Conservation (phyloP, 2,888 invertebrate species). For the Amphipoea oculea region DNA sequence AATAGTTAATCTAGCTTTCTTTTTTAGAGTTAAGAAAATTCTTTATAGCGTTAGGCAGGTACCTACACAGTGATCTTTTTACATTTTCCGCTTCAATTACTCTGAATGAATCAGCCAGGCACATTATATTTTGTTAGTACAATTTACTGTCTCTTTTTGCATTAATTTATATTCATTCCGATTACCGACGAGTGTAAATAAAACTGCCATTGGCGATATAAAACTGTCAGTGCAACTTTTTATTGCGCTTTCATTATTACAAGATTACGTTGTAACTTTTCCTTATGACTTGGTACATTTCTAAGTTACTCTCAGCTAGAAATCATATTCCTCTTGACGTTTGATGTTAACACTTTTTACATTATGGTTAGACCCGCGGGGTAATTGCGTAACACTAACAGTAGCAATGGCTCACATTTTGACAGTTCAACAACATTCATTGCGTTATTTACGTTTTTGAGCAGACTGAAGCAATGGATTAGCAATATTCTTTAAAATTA, state of each 20-base stretch:
- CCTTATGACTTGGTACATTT: constrained; percentile 32
- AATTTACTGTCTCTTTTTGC: constrained; percentile 38
- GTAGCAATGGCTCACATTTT: neutral
- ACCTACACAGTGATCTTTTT: constrained; percentile 58
- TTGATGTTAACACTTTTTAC: neutral
- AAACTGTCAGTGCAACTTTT: constrained; percentile 21
- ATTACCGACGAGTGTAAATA: constrained; percentile 33
- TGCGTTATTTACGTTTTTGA: neutral
- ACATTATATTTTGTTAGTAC: constrained; percentile 43
- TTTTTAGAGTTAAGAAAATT: constrained; percentile 78
- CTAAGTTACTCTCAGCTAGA: constrained; percentile 10
- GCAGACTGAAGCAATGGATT: neutral
- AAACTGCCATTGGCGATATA: constrained; percentile 32
- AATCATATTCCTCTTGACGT: constrained; percentile 7
- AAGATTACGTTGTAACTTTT: constrained; percentile 48
- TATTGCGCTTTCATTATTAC: constrained; percentile 47
- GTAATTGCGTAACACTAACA: neutral
- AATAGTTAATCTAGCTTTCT: constrained; percentile 82
- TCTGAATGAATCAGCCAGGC: constrained; percentile 43
- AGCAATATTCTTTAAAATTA: neutral
- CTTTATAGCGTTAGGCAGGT: constrained; percentile 61
- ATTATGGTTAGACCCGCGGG: neutral
- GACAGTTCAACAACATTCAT: neutral
- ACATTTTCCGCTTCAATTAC: constrained; percentile 64
- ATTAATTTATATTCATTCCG: constrained; percentile 43